Evolutionary conservation across 2,113 vertebrate species (phyloP), one percentile per base, ranked within the genome.

Genomic region (Irena cyanogastra): DNA sequence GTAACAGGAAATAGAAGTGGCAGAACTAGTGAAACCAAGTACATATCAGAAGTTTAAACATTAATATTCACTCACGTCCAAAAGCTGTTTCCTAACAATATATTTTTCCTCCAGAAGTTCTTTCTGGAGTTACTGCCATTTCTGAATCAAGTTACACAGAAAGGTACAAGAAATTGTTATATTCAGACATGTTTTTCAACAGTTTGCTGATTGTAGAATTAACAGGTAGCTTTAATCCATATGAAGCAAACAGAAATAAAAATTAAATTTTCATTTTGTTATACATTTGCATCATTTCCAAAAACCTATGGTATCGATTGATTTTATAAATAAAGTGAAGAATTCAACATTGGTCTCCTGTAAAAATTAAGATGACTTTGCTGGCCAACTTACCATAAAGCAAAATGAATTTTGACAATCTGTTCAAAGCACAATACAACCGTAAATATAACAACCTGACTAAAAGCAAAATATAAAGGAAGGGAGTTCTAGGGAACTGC

Each of bases 1-100:
- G 3, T 65, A 87, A 85, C 85, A 94, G 90, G 92, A 96, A 96
- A 93, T 4, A 61, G 87, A 94, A 91, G 50, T 33, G 72, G 63
- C 44, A 88, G 74, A 95, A 77, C 70, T 63, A 89, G 37, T 69
- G 85, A 95, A 94, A 91, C 54, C 35, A 89, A 87, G 23, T 41
- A 57, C n/a, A n/a, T 3, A 47, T 45, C 33, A 52, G 13, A 84
- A 68, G 23, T 59, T 74, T 26, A 80, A 84, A 85, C 44, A 72
- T 33, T 50, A 63, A 87, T 71, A 45, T 71, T 66, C 35, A 37
- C 35, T 68, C 68, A 52, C 0, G 2, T 44, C 37, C 42, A 53
- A 59, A 72, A 88, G 39, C 19, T 83, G 39, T 66, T 77, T 80
- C 81, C 27, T 42, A 72, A 33, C 33, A 76, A 5, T 22, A 12